Evolutionary conservation across 1,140 invertebrate genomes (phyloP).

Genomic region (Ladona fulva): DNA sequence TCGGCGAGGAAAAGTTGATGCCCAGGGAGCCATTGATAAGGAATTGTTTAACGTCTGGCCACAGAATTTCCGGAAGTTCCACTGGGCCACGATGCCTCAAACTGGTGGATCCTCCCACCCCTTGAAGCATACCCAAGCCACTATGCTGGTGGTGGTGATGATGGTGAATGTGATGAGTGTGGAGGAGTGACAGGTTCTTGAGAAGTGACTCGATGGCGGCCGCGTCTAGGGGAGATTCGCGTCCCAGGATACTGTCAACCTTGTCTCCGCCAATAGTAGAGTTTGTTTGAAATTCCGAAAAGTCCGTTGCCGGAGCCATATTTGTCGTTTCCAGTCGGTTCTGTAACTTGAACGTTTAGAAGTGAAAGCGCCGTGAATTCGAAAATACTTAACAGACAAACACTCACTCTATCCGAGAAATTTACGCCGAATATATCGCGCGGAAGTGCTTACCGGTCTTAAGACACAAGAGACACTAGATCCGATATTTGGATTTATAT

Average conservation of each 20-base stretch:
- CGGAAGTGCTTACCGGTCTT: no score
- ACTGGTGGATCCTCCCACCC: not conserved
- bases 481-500: no score
- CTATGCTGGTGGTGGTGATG: not conserved
- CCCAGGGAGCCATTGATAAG: constrained; percentile 17
- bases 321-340: not conserved
- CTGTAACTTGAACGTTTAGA: not conserved
- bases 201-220: not conserved
- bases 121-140: not conserved
- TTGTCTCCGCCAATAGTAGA: not conserved
- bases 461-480: no score
- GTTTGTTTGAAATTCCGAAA: not conserved
- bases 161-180: not conserved
- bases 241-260: not conserved
- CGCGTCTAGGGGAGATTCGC: not conserved
- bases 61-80: not conserved
- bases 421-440: no score
- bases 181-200: not conserved
- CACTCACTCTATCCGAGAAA: no score
- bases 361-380: not conserved
- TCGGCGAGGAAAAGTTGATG: not conserved
- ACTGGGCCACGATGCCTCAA: not conserved
- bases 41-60: not conserved
- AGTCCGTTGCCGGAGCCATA: not conserved
- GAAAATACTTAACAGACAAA: not conserved